Evolutionary conservation across 2,113 vertebrate genomes (phyloP).

Genomic region (Zosterops borbonicus): DNA sequence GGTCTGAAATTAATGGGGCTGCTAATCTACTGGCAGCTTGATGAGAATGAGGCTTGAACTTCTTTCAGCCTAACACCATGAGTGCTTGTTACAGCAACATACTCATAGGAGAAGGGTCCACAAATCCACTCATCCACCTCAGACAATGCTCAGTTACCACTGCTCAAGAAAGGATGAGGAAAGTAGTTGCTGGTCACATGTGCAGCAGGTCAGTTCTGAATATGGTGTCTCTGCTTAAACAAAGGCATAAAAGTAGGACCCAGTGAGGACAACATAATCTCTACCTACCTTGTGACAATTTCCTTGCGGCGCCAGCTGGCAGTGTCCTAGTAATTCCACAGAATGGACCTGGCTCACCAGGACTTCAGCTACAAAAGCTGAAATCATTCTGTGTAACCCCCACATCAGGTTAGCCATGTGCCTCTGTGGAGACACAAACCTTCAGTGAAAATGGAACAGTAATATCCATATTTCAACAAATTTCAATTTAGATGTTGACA

Average conservation of each 20-base stretch:
- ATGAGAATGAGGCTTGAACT: not conserved
- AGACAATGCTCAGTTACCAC: not conserved
- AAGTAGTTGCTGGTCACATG: not conserved
- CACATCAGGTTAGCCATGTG: not conserved
- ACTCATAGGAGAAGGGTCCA: fast-evolving
- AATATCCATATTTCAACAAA: not conserved
- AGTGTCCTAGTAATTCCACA: not conserved
- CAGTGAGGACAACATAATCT: not conserved
- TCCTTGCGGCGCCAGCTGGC: fast-evolving
- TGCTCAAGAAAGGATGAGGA: fast-evolving
- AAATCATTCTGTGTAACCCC: not conserved
- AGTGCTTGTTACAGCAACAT: not conserved
- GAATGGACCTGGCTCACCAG: not conserved
- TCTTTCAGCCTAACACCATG: not conserved
- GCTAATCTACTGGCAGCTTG: not conserved
- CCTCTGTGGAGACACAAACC: not conserved
- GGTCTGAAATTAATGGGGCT: not conserved
- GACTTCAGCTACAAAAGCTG: not conserved
- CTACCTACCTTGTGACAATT: not conserved
- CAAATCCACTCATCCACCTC: fast-evolving
- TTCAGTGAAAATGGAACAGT: not conserved
- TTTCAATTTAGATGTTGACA: not conserved
- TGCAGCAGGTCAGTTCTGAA: not conserved
- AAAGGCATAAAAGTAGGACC: not conserved
- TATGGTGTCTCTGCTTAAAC: not conserved